phyloP scores from a whole-genome alignment of 2,888 invertebrate species.

The Drosophila histrio region DNA sequence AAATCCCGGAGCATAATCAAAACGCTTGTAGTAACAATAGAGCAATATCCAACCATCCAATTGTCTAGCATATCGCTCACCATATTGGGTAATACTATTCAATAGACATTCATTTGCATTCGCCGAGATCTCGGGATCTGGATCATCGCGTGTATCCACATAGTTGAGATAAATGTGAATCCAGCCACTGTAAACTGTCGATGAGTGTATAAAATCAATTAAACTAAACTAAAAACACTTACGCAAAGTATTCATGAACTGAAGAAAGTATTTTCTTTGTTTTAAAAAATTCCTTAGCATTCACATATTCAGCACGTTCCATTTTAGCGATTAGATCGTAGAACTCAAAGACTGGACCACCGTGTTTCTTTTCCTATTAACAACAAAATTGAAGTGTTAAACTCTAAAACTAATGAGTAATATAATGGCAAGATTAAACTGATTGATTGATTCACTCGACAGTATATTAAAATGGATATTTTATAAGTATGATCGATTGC shows the following conservation, averaged over 20 bases:
- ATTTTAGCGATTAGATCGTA: constrained; percentile 58
- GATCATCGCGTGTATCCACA: constrained; percentile 50
- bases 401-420: not conserved
- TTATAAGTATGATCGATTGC: not conserved
- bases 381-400: not conserved
- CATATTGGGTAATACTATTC: constrained; percentile 36
- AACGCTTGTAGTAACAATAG: constrained; percentile 68
- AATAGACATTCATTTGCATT: constrained; percentile 66
- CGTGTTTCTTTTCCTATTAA: constrained; percentile 28
- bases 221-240: constrained; percentile 15
- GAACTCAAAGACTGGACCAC: constrained; percentile 46
- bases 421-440: not conserved
- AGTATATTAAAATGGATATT: not conserved
- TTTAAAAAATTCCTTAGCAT: constrained; percentile 49
- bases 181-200: constrained; percentile 37
- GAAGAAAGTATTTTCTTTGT: constrained; percentile 14
- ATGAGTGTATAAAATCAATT: not conserved
- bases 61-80: constrained; percentile 21
- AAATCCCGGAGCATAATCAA: constrained; percentile 67
- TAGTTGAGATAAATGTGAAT: constrained; percentile 66
- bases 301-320: constrained; percentile 59
- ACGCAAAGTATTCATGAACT: constrained; percentile 48
- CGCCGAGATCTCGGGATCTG: constrained; percentile 26
- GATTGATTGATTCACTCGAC: constrained; percentile 12
- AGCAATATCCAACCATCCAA: constrained; percentile 72